phyloP scores from a whole-genome alignment of 2,797 vertebrate species.

The Melanotaenia pygmaea region DNA sequence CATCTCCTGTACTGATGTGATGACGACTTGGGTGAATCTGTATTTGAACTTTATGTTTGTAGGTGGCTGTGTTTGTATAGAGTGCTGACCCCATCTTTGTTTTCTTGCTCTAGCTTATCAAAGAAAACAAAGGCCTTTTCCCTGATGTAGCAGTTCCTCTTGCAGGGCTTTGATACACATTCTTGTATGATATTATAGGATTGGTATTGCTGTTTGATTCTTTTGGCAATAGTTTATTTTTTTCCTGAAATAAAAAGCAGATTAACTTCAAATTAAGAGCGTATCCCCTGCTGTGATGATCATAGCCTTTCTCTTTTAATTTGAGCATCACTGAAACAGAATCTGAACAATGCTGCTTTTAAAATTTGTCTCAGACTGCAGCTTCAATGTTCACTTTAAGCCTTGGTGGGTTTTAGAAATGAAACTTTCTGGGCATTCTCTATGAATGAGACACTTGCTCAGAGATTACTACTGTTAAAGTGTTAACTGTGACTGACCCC shows the following conservation, averaged over 20 bases:
- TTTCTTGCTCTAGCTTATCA: slow-evolving; percentile 33
- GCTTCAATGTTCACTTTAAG: slow-evolving; percentile 31
- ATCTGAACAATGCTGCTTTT: slow-evolving; percentile 21
- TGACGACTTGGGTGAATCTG: slow-evolving; percentile 9
- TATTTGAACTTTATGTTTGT: slow-evolving; percentile 34
- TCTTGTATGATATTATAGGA: not conserved
- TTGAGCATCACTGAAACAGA: slow-evolving; percentile 6
- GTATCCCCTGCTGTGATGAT: not conserved
- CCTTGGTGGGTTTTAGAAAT: slow-evolving; percentile 5
- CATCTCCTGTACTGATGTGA: slow-evolving; percentile 24
- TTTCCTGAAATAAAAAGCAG: slow-evolving; percentile 18
- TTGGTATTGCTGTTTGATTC: slow-evolving; percentile 10
- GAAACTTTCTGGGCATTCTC: slow-evolving; percentile 6
- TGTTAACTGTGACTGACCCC: slow-evolving; percentile 50
- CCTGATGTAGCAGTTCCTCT: slow-evolving; percentile 1
- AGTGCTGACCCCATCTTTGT: slow-evolving; percentile 16
- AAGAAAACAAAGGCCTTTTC: slow-evolving; percentile 38
- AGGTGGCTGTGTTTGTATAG: slow-evolving; percentile 39
- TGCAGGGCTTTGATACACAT: slow-evolving; percentile 2
- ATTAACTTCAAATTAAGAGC: slow-evolving; percentile 8
- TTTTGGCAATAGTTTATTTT: slow-evolving; percentile 11
- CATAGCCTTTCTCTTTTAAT: slow-evolving; percentile 7
- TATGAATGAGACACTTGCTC: not conserved
- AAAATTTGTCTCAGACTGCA: not conserved
- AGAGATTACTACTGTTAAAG: slow-evolving; percentile 7